Percentiles rank a stretch among this genome's conserved stretches.
phyloP scores from a whole-genome alignment of 1,140 invertebrate genomes.

The Eupeodes corollae region DNA sequence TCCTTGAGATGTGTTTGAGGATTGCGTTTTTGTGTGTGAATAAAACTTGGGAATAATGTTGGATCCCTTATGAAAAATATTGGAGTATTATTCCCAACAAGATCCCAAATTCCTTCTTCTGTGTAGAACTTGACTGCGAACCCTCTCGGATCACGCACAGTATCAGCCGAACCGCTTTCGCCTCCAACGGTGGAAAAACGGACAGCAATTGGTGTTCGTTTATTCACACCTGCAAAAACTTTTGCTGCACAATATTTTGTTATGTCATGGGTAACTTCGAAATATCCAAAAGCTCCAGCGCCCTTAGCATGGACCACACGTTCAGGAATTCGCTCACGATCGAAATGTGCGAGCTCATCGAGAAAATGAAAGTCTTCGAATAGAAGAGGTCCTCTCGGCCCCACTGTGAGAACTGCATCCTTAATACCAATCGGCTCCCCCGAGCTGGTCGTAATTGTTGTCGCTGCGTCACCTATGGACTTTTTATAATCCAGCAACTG shows the following conservation, averaged over 20 bases:
- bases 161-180: conserved; percentile 83
- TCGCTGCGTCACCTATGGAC: conserved; percentile 44
- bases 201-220: conserved; percentile 56
- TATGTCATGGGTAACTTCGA: conserved; percentile 91
- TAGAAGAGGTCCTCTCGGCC: conserved; percentile 79
- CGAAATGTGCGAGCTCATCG: conserved; percentile 91
- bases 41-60: conserved; percentile 80
- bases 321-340: conserved; percentile 91
- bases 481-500: conserved; percentile 58
- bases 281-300: conserved; percentile 93
- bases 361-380: conserved; percentile 81
- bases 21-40: conserved; percentile 91
- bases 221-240: conserved; percentile 74
- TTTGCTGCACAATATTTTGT: conserved; percentile 75
- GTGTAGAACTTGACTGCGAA: conserved; percentile 95
- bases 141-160: conserved; percentile 81
- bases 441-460: conserved; percentile 51
- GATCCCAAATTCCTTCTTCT: conserved; percentile 92
- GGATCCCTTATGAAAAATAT: conserved; percentile 94
- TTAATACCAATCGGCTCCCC: conserved; percentile 75
- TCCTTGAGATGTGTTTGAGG: conserved; percentile 89
- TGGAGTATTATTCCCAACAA: conserved; percentile 93
- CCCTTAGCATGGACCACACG: conserved; percentile 97
- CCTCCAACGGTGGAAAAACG: conserved; percentile 55
- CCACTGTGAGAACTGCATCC: conserved; percentile 67